Conservation (phyloP, 2,113 vertebrate genomes). For the Promerops cafer region DNA sequence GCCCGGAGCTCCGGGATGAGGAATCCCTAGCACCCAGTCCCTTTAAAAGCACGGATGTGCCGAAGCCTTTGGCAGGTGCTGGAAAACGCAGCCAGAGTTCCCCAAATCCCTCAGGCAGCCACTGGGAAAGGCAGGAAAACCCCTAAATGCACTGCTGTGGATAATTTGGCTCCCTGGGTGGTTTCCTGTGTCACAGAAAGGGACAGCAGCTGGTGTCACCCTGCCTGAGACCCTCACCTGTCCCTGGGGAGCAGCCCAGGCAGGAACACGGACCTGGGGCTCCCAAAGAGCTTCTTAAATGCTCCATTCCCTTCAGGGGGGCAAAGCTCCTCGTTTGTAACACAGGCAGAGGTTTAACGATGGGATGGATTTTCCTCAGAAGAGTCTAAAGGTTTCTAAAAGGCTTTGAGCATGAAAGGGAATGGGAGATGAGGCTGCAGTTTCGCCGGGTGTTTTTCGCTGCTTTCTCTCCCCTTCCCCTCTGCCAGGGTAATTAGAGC, state of each 20-base stretch:
- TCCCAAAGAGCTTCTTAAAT: not conserved
- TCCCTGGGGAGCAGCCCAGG: not conserved
- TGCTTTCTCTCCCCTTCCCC: not conserved
- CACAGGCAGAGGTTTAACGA: not conserved
- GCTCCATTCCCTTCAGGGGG: not conserved
- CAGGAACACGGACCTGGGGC: not conserved
- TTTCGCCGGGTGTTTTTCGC: not conserved
- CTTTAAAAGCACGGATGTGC: accelerated
- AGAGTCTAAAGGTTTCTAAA: conserved; percentile 5
- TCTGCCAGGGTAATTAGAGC: not conserved
- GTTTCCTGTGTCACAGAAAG: not conserved
- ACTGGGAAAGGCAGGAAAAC: not conserved
- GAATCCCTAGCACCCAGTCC: not conserved
- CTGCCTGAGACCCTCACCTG: not conserved
- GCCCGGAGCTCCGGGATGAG: not conserved
- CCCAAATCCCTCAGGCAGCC: not conserved
- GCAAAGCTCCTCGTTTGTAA: not conserved
- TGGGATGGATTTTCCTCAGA: not conserved
- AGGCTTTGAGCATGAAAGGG: conserved; percentile 19
- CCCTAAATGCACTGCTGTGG: not conserved
- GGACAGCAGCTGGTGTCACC: accelerated
- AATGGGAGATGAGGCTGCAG: not conserved
- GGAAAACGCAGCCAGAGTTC: not conserved
- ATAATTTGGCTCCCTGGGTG: not conserved
- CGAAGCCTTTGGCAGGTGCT: accelerated